Conservation (phyloP, 1,140 invertebrate genomes). For the Bombus difficillimus region DNA sequence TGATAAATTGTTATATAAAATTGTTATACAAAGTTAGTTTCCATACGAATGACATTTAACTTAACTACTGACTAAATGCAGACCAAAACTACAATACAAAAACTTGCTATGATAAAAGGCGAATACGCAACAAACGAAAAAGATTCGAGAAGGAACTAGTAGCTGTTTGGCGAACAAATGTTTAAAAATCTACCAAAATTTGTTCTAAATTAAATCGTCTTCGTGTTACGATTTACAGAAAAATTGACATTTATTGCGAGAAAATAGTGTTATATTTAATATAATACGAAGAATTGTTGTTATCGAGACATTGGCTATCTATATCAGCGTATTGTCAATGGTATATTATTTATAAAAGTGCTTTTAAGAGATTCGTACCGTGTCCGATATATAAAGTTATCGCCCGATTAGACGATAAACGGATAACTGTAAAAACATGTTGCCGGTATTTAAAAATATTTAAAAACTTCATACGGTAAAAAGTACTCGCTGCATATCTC, state of each 20-base stretch:
- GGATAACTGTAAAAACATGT: background rate
- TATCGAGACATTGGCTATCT: background rate
- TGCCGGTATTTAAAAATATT: background rate
- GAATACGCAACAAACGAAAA: background rate
- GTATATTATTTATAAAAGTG: conserved; percentile 23
- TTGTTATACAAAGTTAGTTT: background rate
- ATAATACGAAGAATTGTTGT: background rate
- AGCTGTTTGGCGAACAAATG: background rate
- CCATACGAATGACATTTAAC: background rate
- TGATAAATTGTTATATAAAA: background rate
- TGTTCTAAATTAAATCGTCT: background rate
- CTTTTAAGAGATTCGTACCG: background rate
- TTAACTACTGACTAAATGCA: background rate
- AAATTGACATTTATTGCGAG: background rate
- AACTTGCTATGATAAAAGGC: background rate
- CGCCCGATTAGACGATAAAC: background rate
- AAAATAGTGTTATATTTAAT: background rate
- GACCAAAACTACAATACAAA: background rate
- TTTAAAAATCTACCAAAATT: background rate
- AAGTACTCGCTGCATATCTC: background rate
- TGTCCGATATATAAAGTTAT: background rate
- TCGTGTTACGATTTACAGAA: background rate
- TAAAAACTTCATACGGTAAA: background rate
- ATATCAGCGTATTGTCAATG: background rate
- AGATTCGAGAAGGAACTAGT: background rate